Conservation (phyloP, 1,140 invertebrate species). For the Drosophila fuyamai region DNA sequence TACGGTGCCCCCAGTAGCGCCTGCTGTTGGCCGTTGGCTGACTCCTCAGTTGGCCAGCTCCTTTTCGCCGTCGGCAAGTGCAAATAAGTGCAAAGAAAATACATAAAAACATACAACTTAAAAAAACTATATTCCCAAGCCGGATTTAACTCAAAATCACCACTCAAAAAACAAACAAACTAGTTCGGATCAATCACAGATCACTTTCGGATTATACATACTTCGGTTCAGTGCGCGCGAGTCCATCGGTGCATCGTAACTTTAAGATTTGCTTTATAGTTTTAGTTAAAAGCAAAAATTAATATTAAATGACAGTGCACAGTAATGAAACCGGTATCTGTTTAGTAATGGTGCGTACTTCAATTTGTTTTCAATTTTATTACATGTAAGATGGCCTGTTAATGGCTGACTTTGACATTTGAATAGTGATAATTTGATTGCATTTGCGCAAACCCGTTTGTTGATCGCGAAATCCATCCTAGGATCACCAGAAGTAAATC, state of each 20-base stretch:
- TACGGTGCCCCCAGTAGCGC: conserved; percentile 14
- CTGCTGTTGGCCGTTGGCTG: conserved; percentile 14
- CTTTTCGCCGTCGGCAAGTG: conserved; percentile 38
- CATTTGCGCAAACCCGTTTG: conserved; percentile 24
- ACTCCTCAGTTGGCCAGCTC: conserved; percentile 9
- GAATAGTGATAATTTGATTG: conserved; percentile 30
- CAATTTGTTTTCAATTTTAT: conserved; percentile 11
- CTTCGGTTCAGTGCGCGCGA: conserved; percentile 41
- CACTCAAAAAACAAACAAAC: conserved; percentile 8
- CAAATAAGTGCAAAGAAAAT: conserved; percentile 17
- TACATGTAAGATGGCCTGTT: conserved; percentile 17
- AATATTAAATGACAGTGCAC: conserved; percentile 85
- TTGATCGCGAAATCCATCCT: conserved; percentile 9
- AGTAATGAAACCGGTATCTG: conserved; percentile 84
- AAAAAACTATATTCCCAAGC: neutral
- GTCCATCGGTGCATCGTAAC: conserved; percentile 33
- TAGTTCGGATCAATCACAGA: neutral
- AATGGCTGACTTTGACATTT: conserved; percentile 17
- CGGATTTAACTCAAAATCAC: conserved; percentile 4
- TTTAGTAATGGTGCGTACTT: conserved; percentile 84
- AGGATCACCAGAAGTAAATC: neutral
- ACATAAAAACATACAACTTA: conserved; percentile 1
- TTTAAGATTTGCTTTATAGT: conserved; percentile 64
- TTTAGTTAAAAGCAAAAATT: conserved; percentile 65
- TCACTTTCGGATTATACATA: conserved; percentile 10